Base-by-base conservation (phyloP, 2,113 vertebrate species). In the Ptilonorhynchus violaceus region DNA sequence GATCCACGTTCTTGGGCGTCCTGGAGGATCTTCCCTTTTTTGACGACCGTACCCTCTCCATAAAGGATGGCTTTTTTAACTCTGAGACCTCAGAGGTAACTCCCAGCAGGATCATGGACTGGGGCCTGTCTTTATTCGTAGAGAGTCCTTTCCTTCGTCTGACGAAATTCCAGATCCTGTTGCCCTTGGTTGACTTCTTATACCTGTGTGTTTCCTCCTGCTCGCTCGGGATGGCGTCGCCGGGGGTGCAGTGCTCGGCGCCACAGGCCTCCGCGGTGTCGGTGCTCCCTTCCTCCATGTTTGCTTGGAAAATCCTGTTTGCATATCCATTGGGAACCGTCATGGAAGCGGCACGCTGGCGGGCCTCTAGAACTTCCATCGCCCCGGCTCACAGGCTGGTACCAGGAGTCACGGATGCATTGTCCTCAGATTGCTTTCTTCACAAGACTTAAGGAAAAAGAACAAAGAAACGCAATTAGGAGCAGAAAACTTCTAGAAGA, bases 61-160 rank as follows among this genome's bases (percentile, higher is more conserved):
- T 98, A 86, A 99, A 99, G 6, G 99, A 98, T 83, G 98, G 66
- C 87, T 99, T 99, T 85, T 99, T 98, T 44, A 95, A 19, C n/a
- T 97, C 96, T 10, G 95, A 56, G 7, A 96, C 97, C 92, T 89
- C 96, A 5, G 85, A 85, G 37, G 86, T 60, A 37, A 98, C 98
- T 84, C 98, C 98, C 2, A 98, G 98, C 80, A 99, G 97, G 84
- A 99, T 98, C 99, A 99, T 99, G 66, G 99, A 99, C 95, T 98
- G 98, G 18, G 99, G 99, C 47, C 98, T 96, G 53, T 98, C 98
- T 76, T 98, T 98, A 69, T 96, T 96, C 7, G 98, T 96, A 13
- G 98, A 93, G 16, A 96, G 94, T 13, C 96, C 97, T 97, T 98
- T 99, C 92, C 98, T 98, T 83, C 98, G 95, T 68, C 97, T 98